Evolutionary conservation across 2,888 invertebrate genomes (phyloP), one percentile per base, ranked within the genome.

Genomic region (Vanessa cardui): DNA sequence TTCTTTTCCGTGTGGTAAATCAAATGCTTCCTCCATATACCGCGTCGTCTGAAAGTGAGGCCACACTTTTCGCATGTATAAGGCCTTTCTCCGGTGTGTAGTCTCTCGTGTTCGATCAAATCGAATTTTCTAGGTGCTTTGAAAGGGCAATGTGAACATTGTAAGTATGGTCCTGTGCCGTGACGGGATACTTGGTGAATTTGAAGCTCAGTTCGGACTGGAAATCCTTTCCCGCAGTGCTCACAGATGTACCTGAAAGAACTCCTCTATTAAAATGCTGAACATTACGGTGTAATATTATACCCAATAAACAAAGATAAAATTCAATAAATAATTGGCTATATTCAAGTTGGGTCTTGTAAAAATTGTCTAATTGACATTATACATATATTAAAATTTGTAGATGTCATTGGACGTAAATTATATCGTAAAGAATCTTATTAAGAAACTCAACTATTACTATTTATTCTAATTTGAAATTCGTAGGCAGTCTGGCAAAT

Each of bases 31-130:
- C 75, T 85, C 85, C 88, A 90, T 56, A 90, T 85, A 0, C 83
- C 85, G 64, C 81, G 78, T 66, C 90, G 78, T 0, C 89, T 83
- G 77, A 92, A 92, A 0, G 89, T 90, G 3, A 90, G 69, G 0
- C 91, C 91, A 21, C 92, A 92, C 68, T 88, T 85, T 1, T 91
- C 90, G 72, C 92, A 92, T 0, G 89, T 80, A 45, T 87, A 92
- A 0, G 92, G 92, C 26, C 92, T 70, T 68, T 92, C 92, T 0
- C 91, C 92, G 0, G 91, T 87, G 64, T 92, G 92, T 6, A 89
- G 62, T 12, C 92, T 69, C 33, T 84, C 80, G 71, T 92, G 92
- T 77, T 90, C 92, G 0, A 81, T 82, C 56, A 92, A 74, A 33
- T 83, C 84, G 21, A 82, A 73, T 39, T 80, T 83, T 47, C 83